Base-by-base conservation (phyloP, 2,113 vertebrate genomes). In the Erpornis zantholeuca region DNA sequence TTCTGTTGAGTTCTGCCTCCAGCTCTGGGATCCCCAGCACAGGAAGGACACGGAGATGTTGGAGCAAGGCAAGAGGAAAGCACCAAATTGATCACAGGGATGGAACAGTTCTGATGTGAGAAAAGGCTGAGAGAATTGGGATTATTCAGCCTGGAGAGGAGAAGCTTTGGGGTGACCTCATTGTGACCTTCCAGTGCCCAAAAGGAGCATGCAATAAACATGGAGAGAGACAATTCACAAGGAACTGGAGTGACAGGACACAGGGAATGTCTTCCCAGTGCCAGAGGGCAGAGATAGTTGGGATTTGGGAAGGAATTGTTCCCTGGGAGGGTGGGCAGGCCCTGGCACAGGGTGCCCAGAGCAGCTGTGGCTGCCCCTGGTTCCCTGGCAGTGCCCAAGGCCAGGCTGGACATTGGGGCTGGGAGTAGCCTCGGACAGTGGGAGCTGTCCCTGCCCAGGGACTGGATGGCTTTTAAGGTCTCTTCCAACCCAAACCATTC, bases 361-460 rank as follows among this genome's bases (percentile, higher is more conserved):
- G 21, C 1, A 38, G 56, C 44, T 44, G 44, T 44, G 44, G 44
- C 44, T 78, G 73, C 38, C 56, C 65, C 84, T 76, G 70, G 35
- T 80, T 80, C 49, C 40, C 66, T 80, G 57, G 57, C 3, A 80
- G 31, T 56, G 57, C 2, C 75, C 75, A 22, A 49, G 35, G 40
- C 29, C 47, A 40, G 56, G 29, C 0, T 87, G 56, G 53, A 69
- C 23, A 38, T 0, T 7, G 23, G 45, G 33, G 27, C 6, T 86
- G 1, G 63, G 65, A 71, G 2, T 49, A 20, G 0, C 28, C 19
- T 71, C 49, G 65, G 49, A 21, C 1, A 10, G 20, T 17, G 75
- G 40, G 0, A 88, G 29, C 4, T 35, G 35, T 49, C 29, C 24
- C 57, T 87, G 49, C 24, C 29, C 40, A 25, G 12, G 24, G 7